Conservation (phyloP, 2,888 invertebrate species). For the Eilema caniola region DNA sequence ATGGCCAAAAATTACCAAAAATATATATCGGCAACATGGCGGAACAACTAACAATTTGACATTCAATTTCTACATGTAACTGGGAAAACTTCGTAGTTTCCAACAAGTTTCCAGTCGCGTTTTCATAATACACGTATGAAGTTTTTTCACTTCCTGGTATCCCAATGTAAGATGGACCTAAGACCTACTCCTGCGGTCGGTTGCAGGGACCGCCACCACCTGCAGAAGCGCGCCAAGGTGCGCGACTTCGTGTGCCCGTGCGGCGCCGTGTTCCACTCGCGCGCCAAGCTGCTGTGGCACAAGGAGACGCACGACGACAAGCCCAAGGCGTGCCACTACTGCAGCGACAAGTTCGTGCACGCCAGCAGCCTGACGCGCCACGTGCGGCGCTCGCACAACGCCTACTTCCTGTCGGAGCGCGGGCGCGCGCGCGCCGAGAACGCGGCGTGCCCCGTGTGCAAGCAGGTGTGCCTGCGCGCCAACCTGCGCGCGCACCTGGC, state of each 20-base stretch:
- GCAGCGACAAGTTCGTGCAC: conserved; percentile 95
- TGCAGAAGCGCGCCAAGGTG: conserved; percentile 89
- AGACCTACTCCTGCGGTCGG: too few species aligned
- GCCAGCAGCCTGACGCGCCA: conserved; percentile 94
- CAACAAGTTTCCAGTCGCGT: too few species aligned
- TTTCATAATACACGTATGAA: too few species aligned
- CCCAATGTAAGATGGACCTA: too few species aligned
- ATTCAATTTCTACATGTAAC: too few species aligned
- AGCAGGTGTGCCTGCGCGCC: conserved; percentile 91
- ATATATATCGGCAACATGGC: too few species aligned
- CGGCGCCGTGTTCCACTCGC: conserved; percentile 93
- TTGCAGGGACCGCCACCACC: conserved; percentile 90
- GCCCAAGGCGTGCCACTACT: conserved; percentile 94
- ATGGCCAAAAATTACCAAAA: too few species aligned
- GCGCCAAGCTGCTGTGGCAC: conserved; percentile 95
- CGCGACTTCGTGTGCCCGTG: conserved; percentile 92
- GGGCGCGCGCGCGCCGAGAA: too few species aligned
- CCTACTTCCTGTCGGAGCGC: conserved; percentile 90
- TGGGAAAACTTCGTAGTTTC: too few species aligned
- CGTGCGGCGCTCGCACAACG: conserved; percentile 93
- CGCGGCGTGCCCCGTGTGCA: conserved; percentile 89
- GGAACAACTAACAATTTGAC: too few species aligned
- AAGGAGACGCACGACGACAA: conserved; percentile 93
- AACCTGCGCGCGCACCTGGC: conserved; percentile 93
- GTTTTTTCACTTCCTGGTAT: too few species aligned